These are phyloP conservation scores for Pseudopodoces humilis DNA, from an alignment of 2,113 vertebrate species.

Conservation along the genomic window DNA sequence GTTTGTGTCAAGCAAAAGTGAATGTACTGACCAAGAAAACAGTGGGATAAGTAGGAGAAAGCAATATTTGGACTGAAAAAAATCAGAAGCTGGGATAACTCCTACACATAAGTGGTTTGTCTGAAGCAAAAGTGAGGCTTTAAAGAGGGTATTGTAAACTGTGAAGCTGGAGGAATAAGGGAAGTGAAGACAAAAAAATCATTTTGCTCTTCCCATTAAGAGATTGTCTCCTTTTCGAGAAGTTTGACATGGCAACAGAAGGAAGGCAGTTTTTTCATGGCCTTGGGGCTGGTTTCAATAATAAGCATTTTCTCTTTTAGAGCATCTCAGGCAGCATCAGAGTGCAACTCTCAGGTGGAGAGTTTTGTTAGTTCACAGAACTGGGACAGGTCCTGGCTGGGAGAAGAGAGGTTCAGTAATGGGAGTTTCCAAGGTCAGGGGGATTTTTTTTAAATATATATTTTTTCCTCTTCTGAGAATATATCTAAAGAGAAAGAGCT, in stretches of 20 bases:
- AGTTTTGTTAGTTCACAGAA: not conserved
- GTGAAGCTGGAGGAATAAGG: not conserved
- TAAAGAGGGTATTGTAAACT: not conserved
- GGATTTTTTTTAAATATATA: not conserved
- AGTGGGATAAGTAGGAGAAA: not conserved
- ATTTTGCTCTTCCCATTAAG: not conserved
- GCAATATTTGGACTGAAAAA: not conserved
- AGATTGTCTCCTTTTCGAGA: not conserved
- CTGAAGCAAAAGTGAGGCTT: not conserved
- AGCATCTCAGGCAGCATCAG: not conserved
- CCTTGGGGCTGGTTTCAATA: not conserved
- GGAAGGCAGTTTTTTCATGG: not conserved
- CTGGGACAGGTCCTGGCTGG: not conserved
- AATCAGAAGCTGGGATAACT: not conserved
- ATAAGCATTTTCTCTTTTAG: not conserved
- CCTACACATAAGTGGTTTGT: not conserved
- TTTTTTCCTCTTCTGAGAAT: conserved; percentile 1
- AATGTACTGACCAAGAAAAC: not conserved
- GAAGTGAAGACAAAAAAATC: not conserved
- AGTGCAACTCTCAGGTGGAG: not conserved
- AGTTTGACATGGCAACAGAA: not conserved
- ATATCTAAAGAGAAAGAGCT: not conserved
- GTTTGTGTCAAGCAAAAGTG: not conserved
- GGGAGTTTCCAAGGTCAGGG: conserved; percentile 16
- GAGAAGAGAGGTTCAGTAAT: not conserved